Conservation (phyloP, 2,888 invertebrate species). For the Sialis fuliginosa region DNA sequence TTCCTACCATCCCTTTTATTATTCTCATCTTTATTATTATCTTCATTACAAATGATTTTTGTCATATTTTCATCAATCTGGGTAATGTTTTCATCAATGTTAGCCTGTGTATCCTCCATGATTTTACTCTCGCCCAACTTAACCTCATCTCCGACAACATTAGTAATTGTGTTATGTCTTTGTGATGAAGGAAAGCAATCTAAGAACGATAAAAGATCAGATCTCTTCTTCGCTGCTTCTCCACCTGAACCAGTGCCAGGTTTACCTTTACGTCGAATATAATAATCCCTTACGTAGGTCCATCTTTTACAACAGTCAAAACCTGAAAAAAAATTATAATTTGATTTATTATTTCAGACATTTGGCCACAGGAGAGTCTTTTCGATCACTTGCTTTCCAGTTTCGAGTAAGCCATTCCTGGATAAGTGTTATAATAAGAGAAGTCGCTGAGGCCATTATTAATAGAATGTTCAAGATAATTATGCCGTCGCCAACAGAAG, state of each 20-base stretch:
- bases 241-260: constrained; percentile 8
- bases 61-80: too few species aligned
- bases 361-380: constrained; percentile 9
- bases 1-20: too few species aligned
- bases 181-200: constrained; percentile 10
- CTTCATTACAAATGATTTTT: too few species aligned
- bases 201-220: constrained; percentile 11
- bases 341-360: constrained; percentile 4
- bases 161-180: background rate
- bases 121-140: too few species aligned
- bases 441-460: constrained; percentile 8
- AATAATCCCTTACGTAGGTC: constrained; percentile 18
- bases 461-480: constrained; percentile 7
- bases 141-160: too few species aligned
- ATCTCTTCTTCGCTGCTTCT: constrained; percentile 15
- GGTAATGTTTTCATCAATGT: too few species aligned
- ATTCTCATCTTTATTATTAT: too few species aligned
- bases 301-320: constrained; percentile 16
- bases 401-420: constrained; percentile 8
- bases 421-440: constrained; percentile 8
- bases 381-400: constrained; percentile 9
- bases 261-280: constrained; percentile 17
- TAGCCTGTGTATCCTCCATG: too few species aligned
- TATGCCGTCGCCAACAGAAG: constrained; percentile 9
- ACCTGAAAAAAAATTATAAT: constrained; percentile 6